Percentiles rank a stretch among this genome's conserved stretches.
phyloP scores from a whole-genome alignment of 2,888 invertebrate species.

The Matsumyia berberina region DNA sequence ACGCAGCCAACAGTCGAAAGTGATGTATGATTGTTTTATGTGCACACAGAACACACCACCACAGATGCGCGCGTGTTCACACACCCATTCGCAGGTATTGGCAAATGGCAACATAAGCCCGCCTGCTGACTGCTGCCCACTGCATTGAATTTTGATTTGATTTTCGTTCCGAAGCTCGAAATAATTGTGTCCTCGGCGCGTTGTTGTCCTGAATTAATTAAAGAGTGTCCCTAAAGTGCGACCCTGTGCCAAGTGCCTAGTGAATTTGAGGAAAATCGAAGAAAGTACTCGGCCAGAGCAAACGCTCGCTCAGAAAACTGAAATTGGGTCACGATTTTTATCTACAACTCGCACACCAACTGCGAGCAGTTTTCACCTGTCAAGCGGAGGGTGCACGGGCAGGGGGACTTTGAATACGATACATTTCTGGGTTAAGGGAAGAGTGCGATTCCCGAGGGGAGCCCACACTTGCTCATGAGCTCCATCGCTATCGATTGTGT shows the following conservation, averaged over 20 bases:
- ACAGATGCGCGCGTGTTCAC: constrained; percentile 78
- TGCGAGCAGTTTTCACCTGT: constrained; percentile 79
- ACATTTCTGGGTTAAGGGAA: constrained; percentile 57
- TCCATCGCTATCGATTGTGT: constrained; percentile 67
- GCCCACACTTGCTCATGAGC: constrained; percentile 34
- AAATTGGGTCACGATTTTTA: constrained; percentile 79
- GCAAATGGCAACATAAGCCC: constrained; percentile 76
- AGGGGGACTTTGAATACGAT: constrained; percentile 51
- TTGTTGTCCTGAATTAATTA: constrained; percentile 51
- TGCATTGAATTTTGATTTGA: constrained; percentile 73
- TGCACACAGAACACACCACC: constrained; percentile 72
- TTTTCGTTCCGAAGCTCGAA: constrained; percentile 60
- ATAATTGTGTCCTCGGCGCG: constrained; percentile 62
- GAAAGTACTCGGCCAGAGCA: constrained; percentile 64
- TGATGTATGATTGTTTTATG: constrained; percentile 79
- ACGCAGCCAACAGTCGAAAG: constrained; percentile 81
- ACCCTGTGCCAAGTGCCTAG: constrained; percentile 60
- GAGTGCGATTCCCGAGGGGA: constrained; percentile 52
- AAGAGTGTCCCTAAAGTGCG: constrained; percentile 55
- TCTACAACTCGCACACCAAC: constrained; percentile 72
- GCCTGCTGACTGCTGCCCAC: constrained; percentile 68
- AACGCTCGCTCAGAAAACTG: constrained; percentile 78
- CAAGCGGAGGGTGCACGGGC: constrained; percentile 54
- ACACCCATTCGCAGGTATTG: constrained; percentile 75
- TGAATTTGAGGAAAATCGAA: constrained; percentile 76